phyloP scores from a whole-genome alignment of 2,888 invertebrate genomes.

The Drosophila sordidula region DNA sequence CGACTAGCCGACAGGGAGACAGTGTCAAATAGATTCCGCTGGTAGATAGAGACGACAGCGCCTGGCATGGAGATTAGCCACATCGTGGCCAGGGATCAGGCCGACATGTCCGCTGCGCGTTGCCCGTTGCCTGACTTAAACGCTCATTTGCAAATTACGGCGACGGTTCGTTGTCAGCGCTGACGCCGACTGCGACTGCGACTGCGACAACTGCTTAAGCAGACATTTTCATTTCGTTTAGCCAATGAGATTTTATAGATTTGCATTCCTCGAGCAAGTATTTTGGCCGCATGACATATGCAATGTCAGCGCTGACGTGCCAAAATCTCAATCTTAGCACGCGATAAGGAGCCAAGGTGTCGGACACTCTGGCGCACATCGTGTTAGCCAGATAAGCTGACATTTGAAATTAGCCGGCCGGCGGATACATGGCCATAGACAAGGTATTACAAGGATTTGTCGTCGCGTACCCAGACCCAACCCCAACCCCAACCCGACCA shows the following conservation, averaged over 20 bases:
- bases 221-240: constrained; percentile 76
- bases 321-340: constrained; percentile 56
- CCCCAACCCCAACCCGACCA: background rate
- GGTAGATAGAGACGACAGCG: constrained; percentile 69
- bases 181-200: background rate
- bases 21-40: constrained; percentile 78
- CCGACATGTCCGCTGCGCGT: constrained; percentile 13
- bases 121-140: constrained; percentile 30
- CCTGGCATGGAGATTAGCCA: constrained; percentile 66
- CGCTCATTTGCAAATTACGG: constrained; percentile 74
- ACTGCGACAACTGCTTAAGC: constrained; percentile 41
- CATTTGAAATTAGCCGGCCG: constrained; percentile 82
- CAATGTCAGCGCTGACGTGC: constrained; percentile 58
- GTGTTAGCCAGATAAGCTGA: constrained; percentile 83
- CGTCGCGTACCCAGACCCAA: constrained; percentile 1
- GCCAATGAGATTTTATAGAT: constrained; percentile 75
- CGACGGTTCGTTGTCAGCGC: constrained; percentile 64
- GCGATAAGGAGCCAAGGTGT: constrained; percentile 64
- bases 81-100: constrained; percentile 65
- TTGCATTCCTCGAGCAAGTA: constrained; percentile 52
- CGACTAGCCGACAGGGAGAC: constrained; percentile 14
- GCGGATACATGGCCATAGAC: constrained; percentile 78
- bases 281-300: constrained; percentile 54
- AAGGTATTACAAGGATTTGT: constrained; percentile 80
- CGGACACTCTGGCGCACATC: constrained; percentile 67